Percentiles rank a stretch among this genome's conserved stretches.
phyloP scores from a whole-genome alignment of 2,113 vertebrate genomes.

The Ceyx melanurus region DNA sequence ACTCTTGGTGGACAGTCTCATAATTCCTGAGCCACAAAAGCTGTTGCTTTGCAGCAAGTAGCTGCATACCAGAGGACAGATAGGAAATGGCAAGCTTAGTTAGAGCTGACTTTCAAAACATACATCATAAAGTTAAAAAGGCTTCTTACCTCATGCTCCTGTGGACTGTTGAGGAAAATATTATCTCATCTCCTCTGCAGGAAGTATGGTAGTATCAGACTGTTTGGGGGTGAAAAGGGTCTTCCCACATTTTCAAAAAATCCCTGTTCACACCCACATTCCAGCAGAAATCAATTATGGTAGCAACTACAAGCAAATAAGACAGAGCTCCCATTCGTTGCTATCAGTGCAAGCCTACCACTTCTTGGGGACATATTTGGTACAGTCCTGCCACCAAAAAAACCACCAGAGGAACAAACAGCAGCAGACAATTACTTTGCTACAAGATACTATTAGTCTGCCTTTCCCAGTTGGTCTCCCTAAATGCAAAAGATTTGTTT shows the following conservation, averaged over 20 bases:
- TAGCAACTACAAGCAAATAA: not conserved
- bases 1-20: not conserved
- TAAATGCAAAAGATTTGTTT: not conserved
- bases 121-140: not conserved
- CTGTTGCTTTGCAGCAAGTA: not conserved
- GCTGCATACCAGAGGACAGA: not conserved
- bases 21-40: not conserved
- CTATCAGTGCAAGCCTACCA: not conserved
- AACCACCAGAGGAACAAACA: not conserved
- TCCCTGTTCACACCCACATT: not conserved
- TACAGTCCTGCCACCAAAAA: not conserved
- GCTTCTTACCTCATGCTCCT: not conserved
- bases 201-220: not conserved
- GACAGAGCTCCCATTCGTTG: not conserved
- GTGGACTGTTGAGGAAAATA: not conserved
- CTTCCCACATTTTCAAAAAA: not conserved
- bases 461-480: not conserved
- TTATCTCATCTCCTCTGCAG: not conserved
- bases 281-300: not conserved
- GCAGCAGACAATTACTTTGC: not conserved
- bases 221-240: not conserved
- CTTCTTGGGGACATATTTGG: not conserved
- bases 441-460: not conserved
- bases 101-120: not conserved
- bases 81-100: not conserved